Evolutionary conservation across 37 sponge, comb jelly and placozoan genomes (phyloP), one percentile per base, ranked within the genome.

Genomic region (Beroe ovata): DNA sequence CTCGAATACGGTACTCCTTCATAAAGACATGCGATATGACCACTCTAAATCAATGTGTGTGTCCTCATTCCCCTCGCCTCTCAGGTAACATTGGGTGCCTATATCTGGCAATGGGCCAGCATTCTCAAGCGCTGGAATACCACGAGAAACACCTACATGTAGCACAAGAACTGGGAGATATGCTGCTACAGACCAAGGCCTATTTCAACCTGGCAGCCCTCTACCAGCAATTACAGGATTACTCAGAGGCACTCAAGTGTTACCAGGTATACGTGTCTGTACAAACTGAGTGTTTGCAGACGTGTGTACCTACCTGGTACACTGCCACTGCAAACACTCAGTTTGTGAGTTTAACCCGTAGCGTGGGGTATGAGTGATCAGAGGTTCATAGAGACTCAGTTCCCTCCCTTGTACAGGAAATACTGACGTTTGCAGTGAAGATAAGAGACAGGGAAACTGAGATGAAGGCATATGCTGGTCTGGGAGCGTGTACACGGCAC

Each of bases 101-200:
- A 37, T 91, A 89, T 64, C 89, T 88, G 64, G 8, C 90, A 28
- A 93, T 89, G 40, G 91, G 92, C 34, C 90, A 93, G 61, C 93
- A 71, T 59, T 90, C 93, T 23, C 92, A 92, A 64, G 92, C 94
- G 14, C 92, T 96, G 92, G 91, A 91, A 92, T 93, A 89, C 64
- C 92, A 94, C 89, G 94, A 93, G 92, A 94, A 89, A 64, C 99
- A 98, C 91, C 69, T 91, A 37, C 47, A 26, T 25, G 25, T 92
- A 3, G 93, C 95, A 11, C 91, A 93, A 60, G 89, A 54, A 0
- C 60, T 90, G 19, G 60, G 60, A 8, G 93, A 94, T 59, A 0
- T 37, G 0, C 60, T 39, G 0, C 93, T 94, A 29, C 81, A 91
- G 54, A 60, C 94, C 77, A 92, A 91, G 18, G 94, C 95, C 19